Base-by-base conservation (phyloP, 1,140 invertebrate genomes). In the Zaprionus capensis region DNA sequence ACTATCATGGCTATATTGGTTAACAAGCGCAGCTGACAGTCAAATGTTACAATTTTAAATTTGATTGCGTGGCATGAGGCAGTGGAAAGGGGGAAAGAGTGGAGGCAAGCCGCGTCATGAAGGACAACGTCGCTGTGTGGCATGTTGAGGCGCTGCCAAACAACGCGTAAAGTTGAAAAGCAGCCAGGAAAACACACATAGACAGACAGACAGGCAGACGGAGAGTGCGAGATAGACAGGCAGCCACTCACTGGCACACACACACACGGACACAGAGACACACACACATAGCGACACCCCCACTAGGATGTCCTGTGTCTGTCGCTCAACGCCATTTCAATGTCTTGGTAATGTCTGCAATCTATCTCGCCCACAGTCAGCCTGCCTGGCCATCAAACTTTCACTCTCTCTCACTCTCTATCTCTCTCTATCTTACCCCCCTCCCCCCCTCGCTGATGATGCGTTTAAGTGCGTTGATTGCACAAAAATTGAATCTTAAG, bases 401-500 rank as follows among this genome's bases (percentile, higher is more conserved):
- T 58, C 34, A 41, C 36, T 44, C 14, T 36, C 44, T 58, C 6
- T 20, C 57, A 7, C 31, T 17, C 17, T 38, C 61, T 24, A 11
- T 59, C 67, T 15, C 34, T 15, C 55, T 44, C 44, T 12, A 51
- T 7, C 71, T 56, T 1, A 24, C 31, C 7, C 38, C 56, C 53
- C 38, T 46, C 53, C 24, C 31, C 24, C 41, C 63, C 46, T 61
- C 61, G 28, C 55, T 62, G 59, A 63, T 71, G 74, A 68, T 61
- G 67, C 81, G 57, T 70, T 74, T 66, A 53, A 44, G 51, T 76
- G 55, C 53, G 68, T 86, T 88, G 84, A 88, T 88, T 88, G 84
- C 84, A 84, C 81, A 79, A 75, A 90, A 88, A 90, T 88, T 90
- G 81, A 90, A 81, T 88, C 75, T 73, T 88, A 82, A 84, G 68